Evolutionary conservation across 1,140 invertebrate species (phyloP).

Genomic region (Bombus fervidus): DNA sequence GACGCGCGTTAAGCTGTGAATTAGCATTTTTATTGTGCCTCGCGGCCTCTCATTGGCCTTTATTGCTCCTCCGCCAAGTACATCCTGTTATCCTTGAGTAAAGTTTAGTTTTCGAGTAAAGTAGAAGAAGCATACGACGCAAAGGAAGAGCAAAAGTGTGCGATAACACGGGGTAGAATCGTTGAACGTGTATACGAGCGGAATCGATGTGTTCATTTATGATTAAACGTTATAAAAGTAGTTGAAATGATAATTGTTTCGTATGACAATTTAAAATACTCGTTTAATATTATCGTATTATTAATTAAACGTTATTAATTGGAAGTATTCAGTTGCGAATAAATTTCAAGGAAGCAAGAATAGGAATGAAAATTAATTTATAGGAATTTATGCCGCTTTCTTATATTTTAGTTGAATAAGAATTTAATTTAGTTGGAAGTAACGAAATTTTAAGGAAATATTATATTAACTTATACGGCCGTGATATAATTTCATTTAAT

Average conservation of each 20-base stretch:
- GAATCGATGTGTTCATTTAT: not conserved
- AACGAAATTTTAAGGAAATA: no score
- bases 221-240: not conserved
- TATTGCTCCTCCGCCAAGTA: constrained; percentile 21
- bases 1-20: constrained; percentile 47
- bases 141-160: no score
- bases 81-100: constrained; percentile 28
- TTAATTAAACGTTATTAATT: not conserved
- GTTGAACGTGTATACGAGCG: not conserved
- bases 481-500: no score
- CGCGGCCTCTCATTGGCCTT: constrained; percentile 17
- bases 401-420: no score
- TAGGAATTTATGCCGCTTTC: not conserved
- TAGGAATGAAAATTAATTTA: not conserved
- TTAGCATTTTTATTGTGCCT: constrained; percentile 51
- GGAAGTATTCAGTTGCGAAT: not conserved
- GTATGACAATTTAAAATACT: no score
- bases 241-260: not conserved
- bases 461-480: no score
- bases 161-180: not conserved
- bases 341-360: not conserved
- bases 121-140: not conserved
- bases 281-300: no score
- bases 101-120: constrained; percentile 26
- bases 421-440: no score